These are phyloP conservation scores for Podiceps cristatus DNA, from an alignment of 2,113 vertebrate genomes.

Conservation along the genomic window DNA sequence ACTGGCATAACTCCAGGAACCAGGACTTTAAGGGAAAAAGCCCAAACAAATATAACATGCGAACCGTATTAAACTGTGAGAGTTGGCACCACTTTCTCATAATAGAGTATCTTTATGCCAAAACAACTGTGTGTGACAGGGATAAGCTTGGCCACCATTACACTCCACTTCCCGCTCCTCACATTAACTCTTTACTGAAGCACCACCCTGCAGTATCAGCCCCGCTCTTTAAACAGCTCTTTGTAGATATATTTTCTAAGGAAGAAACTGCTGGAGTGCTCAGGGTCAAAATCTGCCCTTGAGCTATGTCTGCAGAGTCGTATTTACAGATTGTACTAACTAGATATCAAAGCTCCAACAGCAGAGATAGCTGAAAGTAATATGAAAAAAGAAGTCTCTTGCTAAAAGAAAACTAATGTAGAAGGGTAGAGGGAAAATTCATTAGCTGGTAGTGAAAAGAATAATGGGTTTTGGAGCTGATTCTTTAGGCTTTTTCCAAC, in stretches of 20 bases:
- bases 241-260: background rate
- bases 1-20: background rate
- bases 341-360: conserved; percentile 45
- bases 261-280: background rate
- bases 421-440: conserved; percentile 44
- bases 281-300: conserved; percentile 44
- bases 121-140: conserved; percentile 36
- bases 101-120: conserved; percentile 23
- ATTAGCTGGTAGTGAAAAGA: background rate
- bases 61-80: background rate
- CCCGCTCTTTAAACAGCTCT: background rate
- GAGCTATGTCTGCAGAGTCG: conserved; percentile 15
- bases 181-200: background rate
- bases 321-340: conserved; percentile 39
- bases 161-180: background rate
- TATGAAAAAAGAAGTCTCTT: background rate
- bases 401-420: conserved; percentile 27
- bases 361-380: conserved; percentile 13
- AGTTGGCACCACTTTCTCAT: background rate
- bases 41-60: background rate
- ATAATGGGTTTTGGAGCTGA: background rate
- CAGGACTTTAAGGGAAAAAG: background rate
- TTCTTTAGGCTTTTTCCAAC: background rate
- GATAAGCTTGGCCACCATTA: background rate
- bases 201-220: background rate